Conservation (phyloP, 2,888 invertebrate species). For the Adelphocoris suturalis region DNA sequence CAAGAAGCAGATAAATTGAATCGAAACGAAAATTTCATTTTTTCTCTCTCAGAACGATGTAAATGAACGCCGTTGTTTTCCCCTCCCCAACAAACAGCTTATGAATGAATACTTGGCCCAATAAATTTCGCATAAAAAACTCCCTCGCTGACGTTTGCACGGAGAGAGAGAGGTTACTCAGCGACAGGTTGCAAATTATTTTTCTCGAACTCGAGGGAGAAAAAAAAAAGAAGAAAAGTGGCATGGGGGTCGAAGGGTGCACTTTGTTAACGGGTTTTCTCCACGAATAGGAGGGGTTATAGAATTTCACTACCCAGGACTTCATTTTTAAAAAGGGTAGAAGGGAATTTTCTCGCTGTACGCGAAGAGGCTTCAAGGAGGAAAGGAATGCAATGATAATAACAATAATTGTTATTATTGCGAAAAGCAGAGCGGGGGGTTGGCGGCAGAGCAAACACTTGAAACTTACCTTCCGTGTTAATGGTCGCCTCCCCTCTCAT, state of each 20-base stretch:
- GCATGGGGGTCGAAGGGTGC: not conserved
- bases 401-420: conserved; percentile 68
- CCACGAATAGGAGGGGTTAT: not conserved
- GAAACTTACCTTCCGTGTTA: conserved; percentile 51
- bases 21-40: conserved; percentile 20
- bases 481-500: not conserved
- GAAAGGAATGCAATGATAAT: conserved; percentile 60
- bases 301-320: not conserved
- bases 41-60: not conserved
- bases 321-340: not conserved
- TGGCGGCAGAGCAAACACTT: not conserved
- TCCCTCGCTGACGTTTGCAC: conserved; percentile 2
- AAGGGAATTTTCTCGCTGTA: not conserved
- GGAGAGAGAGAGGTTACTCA: not conserved
- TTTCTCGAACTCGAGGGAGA: conserved; percentile 13
- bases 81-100: conserved; percentile 28
- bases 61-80: conserved; percentile 9
- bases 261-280: conserved; percentile 25
- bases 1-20: conserved; percentile 26
- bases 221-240: not conserved
- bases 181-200: conserved; percentile 42
- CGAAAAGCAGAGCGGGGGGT: not conserved
- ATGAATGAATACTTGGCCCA: conserved; percentile 59
- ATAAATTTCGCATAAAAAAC: conserved; percentile 59
- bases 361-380: not conserved